These are phyloP conservation scores for Phalacrocorax aristotelis DNA, from an alignment of 2,113 vertebrate species.

Conservation along the genomic window DNA sequence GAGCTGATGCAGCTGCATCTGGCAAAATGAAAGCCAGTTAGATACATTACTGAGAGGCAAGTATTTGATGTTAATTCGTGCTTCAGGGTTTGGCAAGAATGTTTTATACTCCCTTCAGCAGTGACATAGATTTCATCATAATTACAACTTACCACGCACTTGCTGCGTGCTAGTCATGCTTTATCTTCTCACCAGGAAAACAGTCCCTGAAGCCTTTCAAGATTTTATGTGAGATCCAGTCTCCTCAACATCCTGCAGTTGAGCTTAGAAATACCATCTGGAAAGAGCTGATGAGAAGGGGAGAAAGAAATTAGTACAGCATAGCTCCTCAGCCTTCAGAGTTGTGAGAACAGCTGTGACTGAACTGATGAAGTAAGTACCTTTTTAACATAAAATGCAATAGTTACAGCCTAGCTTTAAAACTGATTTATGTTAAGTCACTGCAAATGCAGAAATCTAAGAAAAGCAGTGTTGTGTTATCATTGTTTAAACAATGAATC, in stretches of 20 bases:
- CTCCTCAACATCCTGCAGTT: not conserved
- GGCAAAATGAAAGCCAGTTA: not conserved
- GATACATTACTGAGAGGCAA: not conserved
- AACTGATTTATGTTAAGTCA: not conserved
- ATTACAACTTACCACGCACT: slow-evolving; percentile 1
- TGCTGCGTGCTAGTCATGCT: not conserved
- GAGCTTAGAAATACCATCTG: not conserved
- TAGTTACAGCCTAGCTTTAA: not conserved
- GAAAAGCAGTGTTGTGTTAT: not conserved
- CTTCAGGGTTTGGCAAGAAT: not conserved
- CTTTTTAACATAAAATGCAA: not conserved
- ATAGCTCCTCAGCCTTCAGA: not conserved
- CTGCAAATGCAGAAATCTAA: not conserved
- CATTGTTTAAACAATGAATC: not conserved
- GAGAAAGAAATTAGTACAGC: not conserved
- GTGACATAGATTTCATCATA: not conserved
- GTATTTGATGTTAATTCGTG: not conserved
- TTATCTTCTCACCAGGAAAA: not conserved
- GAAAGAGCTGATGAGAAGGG: not conserved
- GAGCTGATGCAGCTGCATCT: not conserved
- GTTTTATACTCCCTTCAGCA: not conserved
- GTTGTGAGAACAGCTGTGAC: not conserved
- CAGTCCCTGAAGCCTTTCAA: not conserved
- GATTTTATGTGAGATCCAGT: not conserved
- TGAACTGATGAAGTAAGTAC: not conserved